Evolutionary conservation across 2,113 vertebrate species (phyloP).

Genomic region (Nannobrachium achirus): DNA sequence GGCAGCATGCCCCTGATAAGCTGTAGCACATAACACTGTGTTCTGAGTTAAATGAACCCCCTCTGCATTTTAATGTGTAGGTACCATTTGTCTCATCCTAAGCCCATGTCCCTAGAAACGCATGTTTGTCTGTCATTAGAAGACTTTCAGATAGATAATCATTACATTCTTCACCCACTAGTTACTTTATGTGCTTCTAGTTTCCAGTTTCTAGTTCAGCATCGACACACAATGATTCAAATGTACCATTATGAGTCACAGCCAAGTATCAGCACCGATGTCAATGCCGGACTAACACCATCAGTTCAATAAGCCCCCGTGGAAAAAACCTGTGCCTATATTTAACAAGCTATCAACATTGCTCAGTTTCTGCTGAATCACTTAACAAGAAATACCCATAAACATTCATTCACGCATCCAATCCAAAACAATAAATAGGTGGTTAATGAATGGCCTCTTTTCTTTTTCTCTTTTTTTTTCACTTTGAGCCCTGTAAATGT

Average conservation of each 20-base stretch:
- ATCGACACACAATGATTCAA: background rate
- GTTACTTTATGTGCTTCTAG: background rate
- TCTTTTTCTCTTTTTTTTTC: background rate
- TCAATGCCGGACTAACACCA: background rate
- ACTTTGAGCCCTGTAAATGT: conserved; percentile 51
- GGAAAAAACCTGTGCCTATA: conserved; percentile 4
- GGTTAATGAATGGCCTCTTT: background rate
- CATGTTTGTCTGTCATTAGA: conserved; percentile 36
- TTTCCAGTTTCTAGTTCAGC: too few relatives aligned
- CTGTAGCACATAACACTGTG: background rate
- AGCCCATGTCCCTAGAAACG: conserved; percentile 24
- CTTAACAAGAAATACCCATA: background rate
- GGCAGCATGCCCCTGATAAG: conserved; percentile 19
- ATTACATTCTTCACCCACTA: background rate
- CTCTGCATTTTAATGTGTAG: too few relatives aligned
- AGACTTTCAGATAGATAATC: background rate
- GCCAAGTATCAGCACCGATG: too few relatives aligned
- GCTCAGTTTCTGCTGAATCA: conserved; percentile 2
- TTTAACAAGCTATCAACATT: conserved; percentile 41
- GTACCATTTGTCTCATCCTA: conserved; percentile 11
- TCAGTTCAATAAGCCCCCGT: background rate
- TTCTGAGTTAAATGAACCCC: too few relatives aligned
- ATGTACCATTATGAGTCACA: background rate
- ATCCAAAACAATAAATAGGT: background rate
- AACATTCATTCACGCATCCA: background rate